Conservation (phyloP, 2,888 invertebrate species). For the Gibbula magus region DNA sequence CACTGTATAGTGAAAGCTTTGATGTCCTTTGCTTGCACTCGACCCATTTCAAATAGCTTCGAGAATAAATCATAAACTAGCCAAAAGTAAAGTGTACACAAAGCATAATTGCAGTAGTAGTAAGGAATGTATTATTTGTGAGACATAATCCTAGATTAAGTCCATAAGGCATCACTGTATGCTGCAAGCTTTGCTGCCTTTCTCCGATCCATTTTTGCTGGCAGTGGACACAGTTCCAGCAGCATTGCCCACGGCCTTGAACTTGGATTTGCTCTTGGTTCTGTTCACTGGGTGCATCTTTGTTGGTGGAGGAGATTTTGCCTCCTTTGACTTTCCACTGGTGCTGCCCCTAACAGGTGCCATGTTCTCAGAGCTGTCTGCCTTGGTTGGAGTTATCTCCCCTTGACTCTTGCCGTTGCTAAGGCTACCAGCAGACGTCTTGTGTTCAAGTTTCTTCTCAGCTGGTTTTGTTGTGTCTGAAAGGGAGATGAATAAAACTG, state of each 20-base stretch:
- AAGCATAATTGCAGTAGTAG: too few relatives aligned
- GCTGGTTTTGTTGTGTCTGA: too few relatives aligned
- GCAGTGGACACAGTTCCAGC: neutral
- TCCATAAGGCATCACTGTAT: neutral
- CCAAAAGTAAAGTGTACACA: too few relatives aligned
- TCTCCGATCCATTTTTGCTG: neutral
- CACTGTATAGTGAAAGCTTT: too few relatives aligned
- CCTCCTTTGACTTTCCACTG: neutral
- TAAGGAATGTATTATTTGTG: too few relatives aligned
- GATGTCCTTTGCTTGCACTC: too few relatives aligned
- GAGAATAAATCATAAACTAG: too few relatives aligned
- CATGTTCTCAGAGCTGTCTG: slow-evolving; percentile 1
- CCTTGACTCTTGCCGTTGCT: neutral
- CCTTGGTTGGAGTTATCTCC: neutral
- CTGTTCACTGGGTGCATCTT: neutral
- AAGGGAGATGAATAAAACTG: too few relatives aligned
- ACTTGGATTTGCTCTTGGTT: neutral
- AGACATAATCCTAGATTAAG: too few relatives aligned
- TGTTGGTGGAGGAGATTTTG: neutral
- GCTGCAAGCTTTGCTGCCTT: slow-evolving; percentile 3
- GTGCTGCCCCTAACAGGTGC: neutral
- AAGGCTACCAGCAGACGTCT: too few relatives aligned
- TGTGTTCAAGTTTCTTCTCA: too few relatives aligned
- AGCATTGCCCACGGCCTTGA: neutral
- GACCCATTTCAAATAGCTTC: too few relatives aligned